Percentiles rank a stretch among this genome's conserved stretches.
Evolutionary conservation across 2,888 invertebrate genomes (phyloP).

Genomic region (Galeopsomyia nigrocyanea): DNA sequence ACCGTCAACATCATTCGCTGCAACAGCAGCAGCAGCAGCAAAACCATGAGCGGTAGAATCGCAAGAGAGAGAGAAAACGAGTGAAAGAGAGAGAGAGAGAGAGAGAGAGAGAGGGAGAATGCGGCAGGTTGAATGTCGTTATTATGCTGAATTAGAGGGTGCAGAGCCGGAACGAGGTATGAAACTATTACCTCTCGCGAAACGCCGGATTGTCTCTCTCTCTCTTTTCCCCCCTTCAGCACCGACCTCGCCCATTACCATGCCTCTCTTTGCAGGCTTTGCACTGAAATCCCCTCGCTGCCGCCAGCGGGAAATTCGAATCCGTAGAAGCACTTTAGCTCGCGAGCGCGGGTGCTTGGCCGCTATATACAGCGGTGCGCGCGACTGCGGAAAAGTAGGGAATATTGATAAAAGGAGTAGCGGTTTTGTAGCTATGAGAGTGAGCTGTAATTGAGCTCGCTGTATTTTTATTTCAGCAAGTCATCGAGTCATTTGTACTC

Average conservation of each 20-base stretch:
- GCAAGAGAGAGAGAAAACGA: conserved; percentile 31
- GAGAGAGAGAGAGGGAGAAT: conserved; percentile 59
- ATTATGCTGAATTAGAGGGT: conserved; percentile 69
- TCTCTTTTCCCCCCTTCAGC: not conserved
- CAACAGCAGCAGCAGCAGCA: conserved; percentile 41
- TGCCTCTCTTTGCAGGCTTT: not conserved
- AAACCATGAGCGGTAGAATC: conserved; percentile 27
- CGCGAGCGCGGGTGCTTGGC: not conserved
- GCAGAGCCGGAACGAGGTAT: conserved; percentile 69
- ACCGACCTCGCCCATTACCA: conserved; percentile 9
- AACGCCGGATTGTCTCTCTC: conserved; percentile 54
- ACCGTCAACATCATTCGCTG: conserved; percentile 40
- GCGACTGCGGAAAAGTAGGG: conserved; percentile 20
- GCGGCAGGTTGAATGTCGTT: conserved; percentile 68
- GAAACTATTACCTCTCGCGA: conserved; percentile 68
- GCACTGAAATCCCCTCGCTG: conserved; percentile 14
- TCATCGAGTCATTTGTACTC: no score
- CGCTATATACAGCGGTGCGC: no score
- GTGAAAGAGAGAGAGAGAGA: conserved; percentile 28
- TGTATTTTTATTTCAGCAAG: no score
- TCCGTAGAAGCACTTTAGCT: conserved; percentile 14
- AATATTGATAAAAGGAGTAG: conserved; percentile 46
- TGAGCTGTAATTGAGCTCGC: no score
- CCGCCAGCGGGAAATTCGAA: conserved; percentile 25
- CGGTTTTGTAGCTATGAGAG: not conserved